Base-by-base conservation (phyloP, 1,140 invertebrate species). In the Battus philenor region DNA sequence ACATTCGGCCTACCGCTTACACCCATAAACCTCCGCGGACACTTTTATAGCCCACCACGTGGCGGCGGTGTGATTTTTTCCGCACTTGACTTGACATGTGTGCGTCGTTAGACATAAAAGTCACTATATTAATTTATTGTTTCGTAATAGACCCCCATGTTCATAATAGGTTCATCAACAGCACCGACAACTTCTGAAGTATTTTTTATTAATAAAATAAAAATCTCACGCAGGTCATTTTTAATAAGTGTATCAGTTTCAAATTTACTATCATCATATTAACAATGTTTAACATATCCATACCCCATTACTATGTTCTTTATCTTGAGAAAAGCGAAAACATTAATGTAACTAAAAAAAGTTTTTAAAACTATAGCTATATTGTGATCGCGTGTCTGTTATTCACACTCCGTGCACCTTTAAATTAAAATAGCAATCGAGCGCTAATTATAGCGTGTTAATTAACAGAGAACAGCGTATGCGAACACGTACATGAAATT, bases 41-140 rank as follows among this genome's bases (percentile, higher is more conserved):
- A 85, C 75, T 79, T 85, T 85, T 85, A 83, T 81, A 67, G 71
- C 73, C 66, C 47, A 83, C 77, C 81, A 85, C 81, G 81, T 85
- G 80, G 75, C 71, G 60, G 53, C 47, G 62, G 32, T 47, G 61
- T 58, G 59, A 70, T 82, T 82, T 85, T 85, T 85, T 84, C 74
- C 57, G 62, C 78, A 80, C 71, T 78, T 75, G 69, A 68, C 72
- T 71, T 65, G 69, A 85, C 78, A 81, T 78, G 59, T 82, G 78
- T 69, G 78, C 65, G 44, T 34, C 54, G 56, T 61, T 77, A 29
- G 38, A 41, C 38, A 29, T 67, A 66, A 67, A 62, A 69, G 64
- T 65, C 63, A 54, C 53, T 43, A 54, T 72, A 73, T 68, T 73
- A 79, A 83, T 83, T 79, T 83, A 80, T 79, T 68, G 74, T 77